Evolutionary conservation across 2,113 vertebrate genomes (phyloP).

Genomic region (Salvelinus fontinalis): DNA sequence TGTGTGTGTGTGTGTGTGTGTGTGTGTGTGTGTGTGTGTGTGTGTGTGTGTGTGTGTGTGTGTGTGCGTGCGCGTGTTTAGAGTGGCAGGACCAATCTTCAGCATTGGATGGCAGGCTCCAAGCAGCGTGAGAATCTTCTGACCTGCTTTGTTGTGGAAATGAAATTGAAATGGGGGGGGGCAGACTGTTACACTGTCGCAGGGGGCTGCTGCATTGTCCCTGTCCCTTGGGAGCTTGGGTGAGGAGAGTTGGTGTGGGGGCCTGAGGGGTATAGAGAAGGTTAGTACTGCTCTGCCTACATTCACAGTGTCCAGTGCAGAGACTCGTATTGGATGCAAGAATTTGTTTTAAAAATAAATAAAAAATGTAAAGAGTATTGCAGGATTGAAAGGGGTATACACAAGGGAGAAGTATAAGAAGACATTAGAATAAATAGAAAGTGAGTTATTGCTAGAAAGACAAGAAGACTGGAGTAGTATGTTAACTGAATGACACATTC

Average conservation of each 20-base stretch:
- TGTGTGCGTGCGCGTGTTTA: too few relatives aligned
- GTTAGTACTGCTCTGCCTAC: background rate
- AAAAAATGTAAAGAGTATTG: background rate
- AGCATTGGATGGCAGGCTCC: conserved; percentile 21
- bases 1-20: too few relatives aligned
- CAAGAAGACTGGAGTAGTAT: too few relatives aligned
- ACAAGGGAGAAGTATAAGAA: background rate
- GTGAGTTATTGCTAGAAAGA: background rate
- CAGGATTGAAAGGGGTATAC: background rate
- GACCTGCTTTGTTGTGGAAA: conserved; percentile 58
- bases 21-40: too few relatives aligned
- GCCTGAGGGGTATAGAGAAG: background rate
- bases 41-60: too few relatives aligned
- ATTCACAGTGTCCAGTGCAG: background rate
- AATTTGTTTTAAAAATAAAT: background rate
- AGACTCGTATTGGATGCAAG: background rate
- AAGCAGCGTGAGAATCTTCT: conserved; percentile 59
- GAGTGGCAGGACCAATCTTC: background rate
- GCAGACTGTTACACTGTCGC: conserved; percentile 40
- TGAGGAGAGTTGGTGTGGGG: background rate
- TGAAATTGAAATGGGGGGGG: conserved; percentile 38
- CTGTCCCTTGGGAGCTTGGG: conserved; percentile 28
- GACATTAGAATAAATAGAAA: background rate
- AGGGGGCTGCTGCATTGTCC: conserved; percentile 36
- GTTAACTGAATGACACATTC: background rate